These are phyloP conservation scores for Drosophila helvetica DNA, from an alignment of 2,888 invertebrate genomes.

Conservation along the genomic window DNA sequence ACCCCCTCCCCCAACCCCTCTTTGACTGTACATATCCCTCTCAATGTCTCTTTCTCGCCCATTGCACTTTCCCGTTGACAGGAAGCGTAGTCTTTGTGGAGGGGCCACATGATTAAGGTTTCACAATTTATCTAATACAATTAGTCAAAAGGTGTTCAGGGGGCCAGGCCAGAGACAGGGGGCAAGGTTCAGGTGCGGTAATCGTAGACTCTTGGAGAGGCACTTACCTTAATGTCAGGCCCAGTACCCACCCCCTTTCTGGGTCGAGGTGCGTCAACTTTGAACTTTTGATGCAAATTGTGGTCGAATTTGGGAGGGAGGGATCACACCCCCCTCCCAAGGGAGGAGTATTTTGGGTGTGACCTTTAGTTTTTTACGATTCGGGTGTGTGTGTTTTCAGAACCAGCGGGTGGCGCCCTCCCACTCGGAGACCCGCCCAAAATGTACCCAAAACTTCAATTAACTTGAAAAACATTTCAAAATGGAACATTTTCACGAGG, in stretches of 20 bases:
- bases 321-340: too few species aligned
- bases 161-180: background rate
- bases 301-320: slow-evolving; percentile 47
- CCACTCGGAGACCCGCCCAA: too few species aligned
- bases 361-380: slow-evolving; percentile 36
- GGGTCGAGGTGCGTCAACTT: slow-evolving; percentile 68
- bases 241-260: slow-evolving; percentile 10
- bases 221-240: slow-evolving; percentile 59
- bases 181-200: slow-evolving; percentile 52
- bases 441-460: slow-evolving; percentile 19
- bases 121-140: slow-evolving; percentile 80
- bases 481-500: slow-evolving; percentile 8
- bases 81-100: background rate
- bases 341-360: slow-evolving; percentile 11
- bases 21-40: background rate
- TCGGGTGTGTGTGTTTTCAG: slow-evolving; percentile 1
- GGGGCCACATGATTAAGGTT: slow-evolving; percentile 77
- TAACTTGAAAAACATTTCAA: slow-evolving; percentile 21
- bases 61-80: slow-evolving; percentile 35
- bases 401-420: slow-evolving; percentile 9
- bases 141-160: slow-evolving; percentile 66
- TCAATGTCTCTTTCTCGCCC: slow-evolving; percentile 4
- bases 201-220: slow-evolving; percentile 64
- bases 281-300: slow-evolving; percentile 68
- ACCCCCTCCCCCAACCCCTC: background rate